These are phyloP conservation scores for Julus scanicus DNA, from an alignment of 2,888 invertebrate genomes.

Conservation along the genomic window DNA sequence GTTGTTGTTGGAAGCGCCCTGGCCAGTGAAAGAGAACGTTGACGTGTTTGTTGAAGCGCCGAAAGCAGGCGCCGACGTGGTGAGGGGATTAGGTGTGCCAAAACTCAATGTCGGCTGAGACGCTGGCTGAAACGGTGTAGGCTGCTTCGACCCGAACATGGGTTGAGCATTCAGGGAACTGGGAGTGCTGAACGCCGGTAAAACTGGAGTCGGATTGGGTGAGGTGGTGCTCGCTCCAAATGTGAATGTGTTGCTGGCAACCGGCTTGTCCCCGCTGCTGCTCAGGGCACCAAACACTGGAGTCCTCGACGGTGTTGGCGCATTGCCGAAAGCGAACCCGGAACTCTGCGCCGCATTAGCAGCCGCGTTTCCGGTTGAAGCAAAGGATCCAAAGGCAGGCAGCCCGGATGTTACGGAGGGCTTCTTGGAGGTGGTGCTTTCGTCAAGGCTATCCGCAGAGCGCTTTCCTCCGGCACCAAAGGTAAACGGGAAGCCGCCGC, in stretches of 20 bases:
- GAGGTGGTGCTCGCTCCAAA: conserved; percentile 27
- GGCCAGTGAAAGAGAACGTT: conserved; percentile 6
- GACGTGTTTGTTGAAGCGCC: not conserved
- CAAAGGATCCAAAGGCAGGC: not conserved
- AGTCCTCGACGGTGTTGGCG: conserved; percentile 21
- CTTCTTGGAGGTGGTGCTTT: not conserved
- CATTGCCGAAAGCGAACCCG: conserved; percentile 44
- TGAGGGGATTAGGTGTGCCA: not conserved
- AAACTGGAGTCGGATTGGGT: not conserved
- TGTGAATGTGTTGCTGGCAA: conserved; percentile 52
- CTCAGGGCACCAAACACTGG: conserved; percentile 54
- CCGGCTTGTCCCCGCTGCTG: conserved; percentile 41
- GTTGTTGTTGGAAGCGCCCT: not conserved
- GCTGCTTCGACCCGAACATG: conserved; percentile 16
- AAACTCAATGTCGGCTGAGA: conserved; percentile 7
- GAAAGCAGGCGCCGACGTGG: conserved; percentile 16
- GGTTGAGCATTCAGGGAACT: not conserved
- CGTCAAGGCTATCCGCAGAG: not conserved
- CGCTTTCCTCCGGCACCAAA: not conserved
- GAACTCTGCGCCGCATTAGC: not conserved
- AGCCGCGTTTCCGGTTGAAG: not conserved
- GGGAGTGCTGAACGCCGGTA: not conserved
- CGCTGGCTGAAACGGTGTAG: not conserved
- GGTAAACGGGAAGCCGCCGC: conserved; percentile 5
- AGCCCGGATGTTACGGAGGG: not conserved